Conservation (phyloP, 2,797 vertebrate genomes). For the Channa striata region DNA sequence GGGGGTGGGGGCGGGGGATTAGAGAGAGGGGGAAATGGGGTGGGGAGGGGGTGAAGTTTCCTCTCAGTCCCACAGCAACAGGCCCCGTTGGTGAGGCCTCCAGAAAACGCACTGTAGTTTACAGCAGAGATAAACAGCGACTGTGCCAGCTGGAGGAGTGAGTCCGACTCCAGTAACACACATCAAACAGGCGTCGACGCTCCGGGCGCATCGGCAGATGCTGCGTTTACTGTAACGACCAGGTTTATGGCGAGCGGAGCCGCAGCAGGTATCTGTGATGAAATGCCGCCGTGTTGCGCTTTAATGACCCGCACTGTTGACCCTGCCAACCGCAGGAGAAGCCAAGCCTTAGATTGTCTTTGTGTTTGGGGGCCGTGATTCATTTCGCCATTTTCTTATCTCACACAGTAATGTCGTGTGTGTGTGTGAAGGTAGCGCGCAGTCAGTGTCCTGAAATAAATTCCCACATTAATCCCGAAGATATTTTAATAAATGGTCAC, state of each 20-base stretch:
- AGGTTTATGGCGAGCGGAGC: conserved; percentile 11
- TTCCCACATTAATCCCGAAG: conserved; percentile 19
- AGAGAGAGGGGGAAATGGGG: conserved; percentile 20
- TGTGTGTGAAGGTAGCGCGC: not conserved
- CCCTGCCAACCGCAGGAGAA: conserved; percentile 5
- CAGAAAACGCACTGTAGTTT: conserved; percentile 78
- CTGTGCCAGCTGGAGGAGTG: conserved; percentile 72
- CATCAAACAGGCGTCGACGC: conserved; percentile 52
- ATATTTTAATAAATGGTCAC: conserved; percentile 23
- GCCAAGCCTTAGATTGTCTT: not conserved
- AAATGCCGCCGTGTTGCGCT: conserved; percentile 2
- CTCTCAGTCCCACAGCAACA: conserved; percentile 78
- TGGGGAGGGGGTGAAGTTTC: conserved; percentile 58
- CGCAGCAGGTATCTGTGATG: conserved; percentile 2
- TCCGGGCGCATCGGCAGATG: conserved; percentile 37
- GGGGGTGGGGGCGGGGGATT: conserved; percentile 35
- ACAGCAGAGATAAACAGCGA: conserved; percentile 82
- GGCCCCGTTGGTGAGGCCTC: conserved; percentile 69
- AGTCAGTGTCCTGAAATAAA: not conserved
- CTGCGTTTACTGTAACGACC: conserved; percentile 21
- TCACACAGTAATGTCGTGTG: not conserved
- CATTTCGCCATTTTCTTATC: conserved; percentile 13
- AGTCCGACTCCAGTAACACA: conserved; percentile 67
- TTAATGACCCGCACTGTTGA: not conserved
- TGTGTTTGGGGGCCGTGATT: conserved; percentile 15